phyloP scores from a whole-genome alignment of 2,113 vertebrate genomes.

The Bos taurus region ARS-UCD2.0 NC_037357.1:31763501-31764000 shows the following conservation, averaged over 20 bases:
- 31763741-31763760: slow-evolving; percentile 74
- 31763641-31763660: background rate
- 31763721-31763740: slow-evolving; percentile 77
- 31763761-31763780: slow-evolving; percentile 76
- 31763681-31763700: slow-evolving; percentile 68
- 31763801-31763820: slow-evolving; percentile 67
- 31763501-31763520: slow-evolving; percentile 69
- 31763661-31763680: slow-evolving; percentile 25
- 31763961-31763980: slow-evolving; percentile 70
- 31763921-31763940: slow-evolving; percentile 72
- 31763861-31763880: slow-evolving; percentile 78
- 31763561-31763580: background rate
- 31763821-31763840: slow-evolving; percentile 70
- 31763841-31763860: slow-evolving; percentile 77
- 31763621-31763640: background rate
- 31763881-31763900: slow-evolving; percentile 77
- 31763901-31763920: slow-evolving; percentile 62
- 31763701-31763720: slow-evolving; percentile 59
- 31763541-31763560: slow-evolving; percentile 26
- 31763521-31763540: slow-evolving; percentile 54
- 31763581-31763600: background rate
- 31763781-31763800: slow-evolving; percentile 69
- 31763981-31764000: slow-evolving; percentile 74
- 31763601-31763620: background rate
- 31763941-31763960: slow-evolving; percentile 76